phyloP scores from a whole-genome alignment of 2,113 vertebrate species.

The Phainopepla nitens region DNA sequence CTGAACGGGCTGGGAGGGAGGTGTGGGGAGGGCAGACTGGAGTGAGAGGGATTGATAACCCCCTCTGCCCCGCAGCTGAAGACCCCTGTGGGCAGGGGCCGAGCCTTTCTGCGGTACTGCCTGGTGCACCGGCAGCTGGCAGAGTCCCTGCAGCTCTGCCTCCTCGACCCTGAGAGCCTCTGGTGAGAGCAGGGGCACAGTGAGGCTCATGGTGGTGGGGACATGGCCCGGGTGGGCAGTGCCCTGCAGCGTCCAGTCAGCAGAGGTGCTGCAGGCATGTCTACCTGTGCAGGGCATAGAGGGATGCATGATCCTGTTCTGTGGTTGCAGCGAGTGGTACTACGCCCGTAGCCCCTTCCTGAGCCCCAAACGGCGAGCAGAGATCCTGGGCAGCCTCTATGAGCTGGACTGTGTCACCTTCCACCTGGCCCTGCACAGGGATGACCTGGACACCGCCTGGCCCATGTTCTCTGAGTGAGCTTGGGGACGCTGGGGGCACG shows the following conservation, averaged over 20 bases:
- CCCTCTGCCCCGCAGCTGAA: constrained; percentile 51
- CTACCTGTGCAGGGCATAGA: fast-evolving
- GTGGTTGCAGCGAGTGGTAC: constrained; percentile 71
- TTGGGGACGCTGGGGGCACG: background rate
- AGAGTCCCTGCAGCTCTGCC: constrained; percentile 74
- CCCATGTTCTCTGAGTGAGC: constrained; percentile 63
- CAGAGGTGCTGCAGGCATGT: background rate
- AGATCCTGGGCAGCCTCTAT: constrained; percentile 70
- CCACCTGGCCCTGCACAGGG: constrained; percentile 51
- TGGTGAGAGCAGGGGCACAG: constrained; percentile 23
- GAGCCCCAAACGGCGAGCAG: constrained; percentile 9
- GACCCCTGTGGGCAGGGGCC: constrained; percentile 71
- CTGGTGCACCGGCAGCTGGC: constrained; percentile 71
- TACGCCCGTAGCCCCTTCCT: constrained; percentile 73
- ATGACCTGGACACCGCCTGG: constrained; percentile 72
- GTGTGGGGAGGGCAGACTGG: fast-evolving
- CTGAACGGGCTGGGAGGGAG: background rate
- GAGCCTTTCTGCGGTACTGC: constrained; percentile 77
- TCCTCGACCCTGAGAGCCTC: constrained; percentile 56
- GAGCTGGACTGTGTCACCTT: constrained; percentile 67
- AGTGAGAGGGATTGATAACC: background rate
- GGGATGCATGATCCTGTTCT: background rate
- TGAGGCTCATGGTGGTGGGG: fast-evolving
- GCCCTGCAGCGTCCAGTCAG: background rate
- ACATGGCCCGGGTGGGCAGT: background rate